Base-by-base conservation (phyloP, 2,888 invertebrate genomes). In the Cosmia trapezina region DNA sequence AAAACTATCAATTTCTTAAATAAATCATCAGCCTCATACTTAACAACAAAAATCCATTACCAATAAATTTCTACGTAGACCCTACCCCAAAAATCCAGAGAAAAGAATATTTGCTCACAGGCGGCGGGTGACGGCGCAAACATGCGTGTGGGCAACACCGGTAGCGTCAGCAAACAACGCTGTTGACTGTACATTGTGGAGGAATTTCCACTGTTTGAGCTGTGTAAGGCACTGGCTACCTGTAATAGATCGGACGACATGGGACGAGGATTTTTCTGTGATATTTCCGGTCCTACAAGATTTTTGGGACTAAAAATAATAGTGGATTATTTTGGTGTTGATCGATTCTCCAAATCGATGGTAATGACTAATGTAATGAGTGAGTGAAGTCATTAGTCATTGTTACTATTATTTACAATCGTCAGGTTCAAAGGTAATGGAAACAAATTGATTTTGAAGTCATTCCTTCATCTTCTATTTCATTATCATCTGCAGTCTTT, bases 81-180 rank as follows among this genome's bases (percentile, higher is more conserved):
- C 76, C 73, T 95, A 92, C 92, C 91, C 92, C 89, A 91, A 94
- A 94, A 93, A 94, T 91, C 88, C 88, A 89, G 88, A 91, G 91
- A 91, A 90, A 92, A 89, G 90, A 90, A 90, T 95, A 93, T 95
- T 95, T 95, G 94, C 91, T 91, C 91, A 86, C 91, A 87, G 87
- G 88, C 84, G 86, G 87, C 90, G 86, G 81, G 89, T 87, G 87
- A 86, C 86, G 88, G 88, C 84, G 90, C 89, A 89, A 89, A 86
- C 91, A 91, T 91, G 95, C 93, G 95, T 95, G 96, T 94, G 96
- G 95, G 91, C 94, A 95, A 95, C 95, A 95, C 96, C 94, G 92
- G 96, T 96, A 96, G 96, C 95, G 89, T 91, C 89, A 87, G 92
- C 93, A 95, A 96, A 96, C 93, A 96, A 65, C 80, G 84, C 86